Evolutionary conservation across 2,113 vertebrate genomes (phyloP), one percentile per base, ranked within the genome.

Genomic region (Neofelis nebulosa): DNA sequence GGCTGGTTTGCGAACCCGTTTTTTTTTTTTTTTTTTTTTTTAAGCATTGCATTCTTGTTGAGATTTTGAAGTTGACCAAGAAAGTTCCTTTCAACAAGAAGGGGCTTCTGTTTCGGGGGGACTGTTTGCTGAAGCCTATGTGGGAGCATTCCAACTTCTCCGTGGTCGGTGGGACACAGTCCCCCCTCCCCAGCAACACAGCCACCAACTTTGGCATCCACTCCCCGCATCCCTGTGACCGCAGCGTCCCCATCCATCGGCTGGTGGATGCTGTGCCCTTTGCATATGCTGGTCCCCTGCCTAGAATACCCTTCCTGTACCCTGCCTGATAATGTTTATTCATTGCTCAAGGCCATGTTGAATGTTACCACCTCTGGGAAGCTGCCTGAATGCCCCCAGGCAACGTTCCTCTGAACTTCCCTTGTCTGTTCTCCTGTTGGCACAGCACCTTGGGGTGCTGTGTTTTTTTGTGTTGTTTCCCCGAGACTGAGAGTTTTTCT

Each of bases 1-100:
- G 92, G 97, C 97, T 92, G 93, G 83, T 98, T 76, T 78, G 97
- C 82, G 89, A 97, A 97, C 7, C 31, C 55, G 36, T 21, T 68
- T 2, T 84, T 55, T 74, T 31, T 50, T 25, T 12, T 66, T 73
- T 41, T 83, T 33, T 61, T 19, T 12, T 78, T 86, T 52, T 27
- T 4, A n/a, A 25, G 23, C 33, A 12, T 80, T 6, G 33, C 33
- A 4, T 92, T 89, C 48, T 68, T 33, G 50, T 25, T 55, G 48
- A 85, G 38, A 23, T 73, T 73, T 82, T n/a, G 84, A 61, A 25
- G 33, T n/a, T 29, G 38, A 61, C 1, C 5, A 38, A 97, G 55
- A 57, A n/a, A 31, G 33, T 16, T 36, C 73, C 31, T 84, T 52
- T 52, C 3, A 16, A 81, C 33, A 36, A 9, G 2, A 27, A 45